These are phyloP conservation scores for Alligator mississippiensis DNA, from an alignment of 2,113 vertebrate genomes.

Conservation along the genomic window DNA sequence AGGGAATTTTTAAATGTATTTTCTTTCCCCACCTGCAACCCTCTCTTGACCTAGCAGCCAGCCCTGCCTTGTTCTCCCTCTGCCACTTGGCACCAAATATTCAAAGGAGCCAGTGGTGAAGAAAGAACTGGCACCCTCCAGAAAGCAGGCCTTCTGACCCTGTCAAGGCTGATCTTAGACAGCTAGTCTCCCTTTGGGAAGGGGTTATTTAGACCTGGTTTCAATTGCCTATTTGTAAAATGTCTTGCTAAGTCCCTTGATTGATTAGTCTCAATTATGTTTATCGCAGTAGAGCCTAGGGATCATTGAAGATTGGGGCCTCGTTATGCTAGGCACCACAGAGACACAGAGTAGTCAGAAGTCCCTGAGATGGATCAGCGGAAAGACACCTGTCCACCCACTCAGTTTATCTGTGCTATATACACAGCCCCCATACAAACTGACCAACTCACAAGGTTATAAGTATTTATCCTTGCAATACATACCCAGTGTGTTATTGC, in stretches of 20 bases:
- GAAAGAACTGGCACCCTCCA: background rate
- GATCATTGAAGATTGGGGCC: no score
- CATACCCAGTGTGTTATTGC: no score
- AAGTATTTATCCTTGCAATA: background rate
- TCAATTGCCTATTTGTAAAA: background rate
- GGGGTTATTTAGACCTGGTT: background rate
- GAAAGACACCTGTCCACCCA: background rate
- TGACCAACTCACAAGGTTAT: background rate
- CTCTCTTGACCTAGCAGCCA: background rate
- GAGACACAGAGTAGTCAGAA: no score
- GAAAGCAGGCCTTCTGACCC: background rate
- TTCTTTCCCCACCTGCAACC: background rate
- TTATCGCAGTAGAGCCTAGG: background rate
- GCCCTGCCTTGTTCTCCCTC: background rate
- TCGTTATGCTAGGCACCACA: no score
- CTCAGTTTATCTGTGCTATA: background rate
- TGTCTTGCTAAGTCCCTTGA: background rate
- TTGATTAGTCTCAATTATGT: background rate
- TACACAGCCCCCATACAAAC: background rate
- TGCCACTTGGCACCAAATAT: fast-evolving
- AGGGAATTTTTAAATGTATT: fast-evolving
- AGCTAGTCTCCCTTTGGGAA: background rate
- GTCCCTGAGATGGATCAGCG: background rate
- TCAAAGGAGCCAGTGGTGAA: background rate
- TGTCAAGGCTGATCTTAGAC: fast-evolving